A percentile compares a stretch with the other conserved stretches of the same genome.
These are phyloP conservation scores for Cheumatopsyche charites DNA, from an alignment of 1,140 invertebrate genomes.

Conservation along the genomic window DNA sequence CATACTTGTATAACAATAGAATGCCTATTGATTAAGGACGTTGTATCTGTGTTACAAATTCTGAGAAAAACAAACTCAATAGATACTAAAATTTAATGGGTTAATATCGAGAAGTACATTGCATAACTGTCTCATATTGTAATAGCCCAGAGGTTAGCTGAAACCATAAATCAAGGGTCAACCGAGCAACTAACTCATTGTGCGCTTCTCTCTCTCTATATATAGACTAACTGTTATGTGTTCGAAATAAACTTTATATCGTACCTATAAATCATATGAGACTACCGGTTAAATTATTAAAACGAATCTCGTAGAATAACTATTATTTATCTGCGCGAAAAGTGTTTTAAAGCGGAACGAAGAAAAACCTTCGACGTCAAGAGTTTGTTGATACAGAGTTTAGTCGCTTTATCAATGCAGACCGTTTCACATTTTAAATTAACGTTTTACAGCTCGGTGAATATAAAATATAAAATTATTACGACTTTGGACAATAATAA, in stretches of 20 bases:
- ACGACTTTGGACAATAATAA: slow-evolving; percentile 1
- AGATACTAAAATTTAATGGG: background rate
- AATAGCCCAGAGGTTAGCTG: background rate
- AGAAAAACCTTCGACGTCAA: too few species aligned
- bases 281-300: too few species aligned
- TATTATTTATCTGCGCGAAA: too few species aligned
- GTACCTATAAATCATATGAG: too few species aligned
- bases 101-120: slow-evolving; percentile 1
- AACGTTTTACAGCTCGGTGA: slow-evolving; percentile 8
- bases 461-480: background rate
- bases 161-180: slow-evolving; percentile 18
- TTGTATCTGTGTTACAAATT: too few species aligned
- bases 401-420: background rate
- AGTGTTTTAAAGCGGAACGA: too few species aligned
- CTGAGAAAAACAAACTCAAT: background rate
- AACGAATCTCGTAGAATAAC: too few species aligned
- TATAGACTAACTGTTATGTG: too few species aligned
- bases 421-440: background rate
- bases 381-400: too few species aligned
- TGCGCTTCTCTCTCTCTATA: background rate
- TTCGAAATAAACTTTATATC: too few species aligned
- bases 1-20: too few species aligned
- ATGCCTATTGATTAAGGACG: too few species aligned
- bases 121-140: slow-evolving; percentile 2
- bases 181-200: background rate